A percentile compares a stretch with the other conserved stretches of the same genome.
phyloP scores from a whole-genome alignment of 1,140 invertebrate genomes.

The Drosophila bocqueti region DNA sequence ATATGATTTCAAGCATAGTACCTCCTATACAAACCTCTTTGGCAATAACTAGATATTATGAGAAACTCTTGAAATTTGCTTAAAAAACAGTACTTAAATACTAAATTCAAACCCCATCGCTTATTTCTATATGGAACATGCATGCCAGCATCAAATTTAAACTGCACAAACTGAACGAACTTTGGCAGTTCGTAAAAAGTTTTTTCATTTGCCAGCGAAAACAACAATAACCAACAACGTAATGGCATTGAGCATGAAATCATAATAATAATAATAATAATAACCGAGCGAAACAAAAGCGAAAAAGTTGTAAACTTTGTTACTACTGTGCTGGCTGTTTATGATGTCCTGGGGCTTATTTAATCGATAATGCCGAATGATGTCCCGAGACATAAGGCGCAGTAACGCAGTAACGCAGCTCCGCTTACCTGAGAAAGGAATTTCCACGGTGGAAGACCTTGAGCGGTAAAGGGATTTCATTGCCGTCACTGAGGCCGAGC shows the following conservation, averaged over 20 bases:
- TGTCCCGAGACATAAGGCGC: constrained; percentile 36
- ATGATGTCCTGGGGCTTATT: constrained; percentile 56
- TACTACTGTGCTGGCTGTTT: constrained; percentile 36
- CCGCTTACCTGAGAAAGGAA: constrained; percentile 47
- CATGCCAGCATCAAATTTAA: constrained; percentile 47
- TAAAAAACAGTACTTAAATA: not conserved
- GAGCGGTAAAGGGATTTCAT: constrained; percentile 63
- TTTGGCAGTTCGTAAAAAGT: constrained; percentile 61
- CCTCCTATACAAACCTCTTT: not conserved
- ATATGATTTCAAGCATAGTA: too few species aligned
- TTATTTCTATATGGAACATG: constrained; percentile 9
- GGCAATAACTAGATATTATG: too few species aligned
- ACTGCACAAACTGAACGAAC: constrained; percentile 34
- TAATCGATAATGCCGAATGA: constrained; percentile 58
- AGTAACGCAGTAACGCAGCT: constrained; percentile 23
- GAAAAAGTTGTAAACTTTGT: constrained; percentile 63
- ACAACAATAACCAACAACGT: constrained; percentile 51
- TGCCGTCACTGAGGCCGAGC: constrained; percentile 63
- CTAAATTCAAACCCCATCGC: not conserved
- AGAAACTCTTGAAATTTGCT: too few species aligned
- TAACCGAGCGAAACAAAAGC: constrained; percentile 42
- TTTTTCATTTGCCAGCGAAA: constrained; percentile 66
- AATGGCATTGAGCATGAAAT: constrained; percentile 70
- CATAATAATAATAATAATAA: constrained; percentile 42
- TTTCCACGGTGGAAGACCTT: constrained; percentile 37